Conservation (phyloP, 2,113 vertebrate species). For the Hippocampus guttulatus region DNA sequence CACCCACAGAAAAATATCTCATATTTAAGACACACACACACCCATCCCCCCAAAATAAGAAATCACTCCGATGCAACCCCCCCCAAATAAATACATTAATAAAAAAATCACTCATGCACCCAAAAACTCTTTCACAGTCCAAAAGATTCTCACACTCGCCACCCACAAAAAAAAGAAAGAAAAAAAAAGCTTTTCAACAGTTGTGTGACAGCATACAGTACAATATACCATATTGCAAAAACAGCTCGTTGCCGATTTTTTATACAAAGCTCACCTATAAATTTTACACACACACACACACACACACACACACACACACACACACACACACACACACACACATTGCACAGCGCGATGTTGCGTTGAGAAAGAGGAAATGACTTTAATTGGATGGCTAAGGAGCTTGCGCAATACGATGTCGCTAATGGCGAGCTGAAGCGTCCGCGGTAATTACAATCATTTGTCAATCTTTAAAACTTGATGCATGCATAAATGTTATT, state of each 20-base stretch:
- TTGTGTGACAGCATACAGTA: no score
- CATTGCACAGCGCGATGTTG: background rate
- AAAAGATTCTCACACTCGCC: no score
- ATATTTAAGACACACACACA: no score
- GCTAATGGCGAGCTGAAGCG: constrained; percentile 44
- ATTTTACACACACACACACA: background rate
- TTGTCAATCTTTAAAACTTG: constrained; percentile 84
- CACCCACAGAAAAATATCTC: no score
- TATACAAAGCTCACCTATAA: background rate
- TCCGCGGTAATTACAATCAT: constrained; percentile 39
- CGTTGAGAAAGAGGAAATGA: constrained; percentile 12
- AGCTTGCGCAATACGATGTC: constrained; percentile 28
- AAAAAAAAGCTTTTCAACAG: no score
- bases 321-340: background rate
- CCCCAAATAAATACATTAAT: no score
- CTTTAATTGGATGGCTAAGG: constrained; percentile 41
- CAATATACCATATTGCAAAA: background rate
- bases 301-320: background rate
- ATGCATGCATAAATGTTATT: constrained; percentile 85
- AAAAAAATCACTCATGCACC: no score
- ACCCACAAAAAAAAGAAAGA: no score
- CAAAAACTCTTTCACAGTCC: no score
- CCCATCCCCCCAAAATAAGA: no score
- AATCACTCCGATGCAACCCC: no score
- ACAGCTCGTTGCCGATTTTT: background rate